Base-by-base conservation (phyloP, 2,888 invertebrate genomes). In the Drosophila borealis region DNA sequence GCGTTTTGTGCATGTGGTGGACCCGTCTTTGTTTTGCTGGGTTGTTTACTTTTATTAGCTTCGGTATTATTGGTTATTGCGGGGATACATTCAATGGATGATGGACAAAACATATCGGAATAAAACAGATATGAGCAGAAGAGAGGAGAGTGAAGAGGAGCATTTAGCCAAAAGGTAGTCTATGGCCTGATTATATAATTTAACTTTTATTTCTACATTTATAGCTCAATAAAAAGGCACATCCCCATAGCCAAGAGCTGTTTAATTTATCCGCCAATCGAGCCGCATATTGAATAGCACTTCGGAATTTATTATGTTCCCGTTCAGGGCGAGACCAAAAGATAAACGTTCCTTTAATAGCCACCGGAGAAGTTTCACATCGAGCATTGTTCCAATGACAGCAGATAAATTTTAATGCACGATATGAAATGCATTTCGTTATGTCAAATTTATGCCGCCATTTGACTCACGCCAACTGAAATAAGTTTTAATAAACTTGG, bases 31-130 rank as follows among this genome's bases (percentile, higher is more conserved):
- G 76, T 80, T 73, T 73, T 65, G 71, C 61, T 48, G 70, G 81
- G 80, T 65, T 83, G 81, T 88, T 86, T 83, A 80, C 80, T 86
- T 86, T 86, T 88, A 88, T 86, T 86, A 80, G 78, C 81, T 70
- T 86, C 70, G 74, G 80, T 72, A 87, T 84, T 84, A 84, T 87
- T 87, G 81, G 87, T 84, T 84, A 86, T 82, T 83, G 82, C 53
- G 51, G 50, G 42, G 42, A 53, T 48, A 51, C 49, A 54, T 57
- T 39, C 48, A 50, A 61, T 41, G 37, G 53, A 61, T 42, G 60
- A 29, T 29, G 41, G 62, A 34, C 44, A 49, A 49, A 41, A 17
- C 44, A 21, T 33, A 51, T 51, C 33, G 29, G 33, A 56, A 34
- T 14, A 37, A 29, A 36, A 37, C 36, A 46, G 19, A 49, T n/a